A percentile compares a stretch with the other conserved stretches of the same genome.
These are phyloP conservation scores for Amitus sp. DNA, from an alignment of 2,888 invertebrate genomes.

Conservation along the genomic window DNA sequence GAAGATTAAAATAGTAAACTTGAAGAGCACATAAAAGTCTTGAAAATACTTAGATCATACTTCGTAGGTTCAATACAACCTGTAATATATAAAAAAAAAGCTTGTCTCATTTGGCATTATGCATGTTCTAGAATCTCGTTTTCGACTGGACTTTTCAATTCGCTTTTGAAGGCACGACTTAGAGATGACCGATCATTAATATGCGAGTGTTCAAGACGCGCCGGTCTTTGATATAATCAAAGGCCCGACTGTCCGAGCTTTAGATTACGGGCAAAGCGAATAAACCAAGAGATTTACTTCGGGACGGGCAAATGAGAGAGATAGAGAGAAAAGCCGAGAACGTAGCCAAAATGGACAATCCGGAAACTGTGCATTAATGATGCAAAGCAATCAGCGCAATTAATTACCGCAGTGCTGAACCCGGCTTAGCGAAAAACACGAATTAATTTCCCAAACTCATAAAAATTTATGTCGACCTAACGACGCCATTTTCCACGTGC, in stretches of 20 bases:
- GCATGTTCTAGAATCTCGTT: too few species aligned
- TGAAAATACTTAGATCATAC: too few species aligned
- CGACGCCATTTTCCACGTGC: slow-evolving; percentile 10
- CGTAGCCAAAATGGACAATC: slow-evolving; percentile 49
- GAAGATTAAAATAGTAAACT: too few species aligned
- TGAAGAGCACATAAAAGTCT: too few species aligned
- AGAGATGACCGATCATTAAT: slow-evolving; percentile 30
- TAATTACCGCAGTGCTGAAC: slow-evolving; percentile 64
- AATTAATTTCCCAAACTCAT: slow-evolving; percentile 65
- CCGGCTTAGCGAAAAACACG: slow-evolving; percentile 61
- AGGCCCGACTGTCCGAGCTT: slow-evolving; percentile 27
- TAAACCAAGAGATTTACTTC: slow-evolving; percentile 10
- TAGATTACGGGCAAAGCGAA: slow-evolving; percentile 15
- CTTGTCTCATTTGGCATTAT: too few species aligned
- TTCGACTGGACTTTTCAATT: too few species aligned
- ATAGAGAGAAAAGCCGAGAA: slow-evolving; percentile 27
- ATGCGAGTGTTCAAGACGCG: slow-evolving; percentile 30
- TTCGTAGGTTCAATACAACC: too few species aligned
- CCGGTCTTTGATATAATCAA: slow-evolving; percentile 36
- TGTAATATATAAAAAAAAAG: too few species aligned
- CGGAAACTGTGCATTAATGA: slow-evolving; percentile 62
- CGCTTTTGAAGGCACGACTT: slow-evolving; percentile 21
- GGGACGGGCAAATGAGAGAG: slow-evolving; percentile 29
- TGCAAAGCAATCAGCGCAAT: slow-evolving; percentile 66
- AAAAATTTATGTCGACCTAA: slow-evolving; percentile 56